Conservation (phyloP, 2,113 vertebrate genomes). For the Nothoprocta pentlandii region DNA sequence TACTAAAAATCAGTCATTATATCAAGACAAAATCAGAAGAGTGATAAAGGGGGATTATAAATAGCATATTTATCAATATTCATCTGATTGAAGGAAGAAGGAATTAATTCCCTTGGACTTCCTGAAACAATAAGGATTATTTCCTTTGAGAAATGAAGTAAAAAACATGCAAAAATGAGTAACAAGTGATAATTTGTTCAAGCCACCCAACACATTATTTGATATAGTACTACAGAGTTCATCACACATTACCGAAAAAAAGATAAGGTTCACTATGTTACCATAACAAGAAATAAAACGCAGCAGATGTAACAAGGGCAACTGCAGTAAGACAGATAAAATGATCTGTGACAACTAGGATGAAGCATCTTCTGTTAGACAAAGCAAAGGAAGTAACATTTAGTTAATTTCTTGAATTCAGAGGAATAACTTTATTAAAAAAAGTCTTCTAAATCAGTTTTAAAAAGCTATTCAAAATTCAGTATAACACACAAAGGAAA, state of each 20-base stretch:
- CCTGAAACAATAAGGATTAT: background rate
- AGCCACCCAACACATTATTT: background rate
- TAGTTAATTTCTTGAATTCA: background rate
- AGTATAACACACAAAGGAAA: background rate
- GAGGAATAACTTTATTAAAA: background rate
- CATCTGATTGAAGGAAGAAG: background rate
- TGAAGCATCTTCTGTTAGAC: background rate
- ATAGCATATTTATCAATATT: background rate
- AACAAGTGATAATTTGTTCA: rapidly evolving
- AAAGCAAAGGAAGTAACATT: background rate
- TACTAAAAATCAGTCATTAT: background rate
- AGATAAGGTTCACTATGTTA: background rate
- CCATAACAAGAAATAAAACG: background rate
- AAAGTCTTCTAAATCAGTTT: background rate
- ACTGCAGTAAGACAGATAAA: background rate
- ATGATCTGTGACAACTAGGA: background rate
- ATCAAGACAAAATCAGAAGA: background rate
- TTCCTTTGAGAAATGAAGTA: background rate
- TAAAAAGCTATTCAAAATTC: background rate
- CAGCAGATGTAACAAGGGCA: background rate
- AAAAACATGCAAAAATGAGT: background rate
- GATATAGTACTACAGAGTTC: background rate
- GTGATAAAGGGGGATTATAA: background rate
- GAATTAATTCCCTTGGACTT: background rate
- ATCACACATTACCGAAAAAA: background rate